Evolutionary conservation across 2,113 vertebrate genomes (phyloP), one percentile per base, ranked within the genome.

Genomic region (Mobula birostris): DNA sequence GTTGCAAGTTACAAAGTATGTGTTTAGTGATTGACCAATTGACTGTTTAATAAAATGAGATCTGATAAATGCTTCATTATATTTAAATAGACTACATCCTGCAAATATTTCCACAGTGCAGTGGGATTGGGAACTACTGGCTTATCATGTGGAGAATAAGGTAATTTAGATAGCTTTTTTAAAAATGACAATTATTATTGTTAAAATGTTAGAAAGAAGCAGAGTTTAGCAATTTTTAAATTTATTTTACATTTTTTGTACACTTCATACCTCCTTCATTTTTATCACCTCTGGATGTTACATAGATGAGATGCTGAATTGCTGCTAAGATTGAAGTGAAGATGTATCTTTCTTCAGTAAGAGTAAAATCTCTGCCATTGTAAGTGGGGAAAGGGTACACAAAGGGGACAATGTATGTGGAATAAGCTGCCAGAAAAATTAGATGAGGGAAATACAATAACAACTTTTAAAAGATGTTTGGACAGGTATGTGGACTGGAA

Each of bases 91-190:
- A 96, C 97, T 98, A 92, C 98, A 98, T 95, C 97, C 97, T 94
- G 98, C 97, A 94, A 97, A 97, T 82, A 76, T 90, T 79, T 19
- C 95, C 61, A 97, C 97, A 0, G 96, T 98, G 94, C 97, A 97
- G 56, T 99, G 98, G 98, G 97, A 99, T 95, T 99, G 99, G 99
- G 97, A 96, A 5, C 96, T 98, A 94, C 95, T 99, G 94, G 95
- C 96, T 4, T 96, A 96, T 58, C 95, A 97, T 94, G 97, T 99
- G 97, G 95, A 97, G 8, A 96, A 96, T 94, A 95, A 98, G 98
- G 98, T 99, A 97, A 66, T 6, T 66, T 17, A 19, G 61, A 90
- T 66, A n/a, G 32, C 12, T 48, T 6, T n/a, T 63, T 88, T 88
- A 29, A n/a, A 66, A 88, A 87, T 17, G 58, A 7, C 15, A 63